A percentile compares a stretch with the other conserved stretches of the same genome.
Evolutionary conservation across 2,888 invertebrate genomes (phyloP).

Genomic region (Drosophila quinaria): DNA sequence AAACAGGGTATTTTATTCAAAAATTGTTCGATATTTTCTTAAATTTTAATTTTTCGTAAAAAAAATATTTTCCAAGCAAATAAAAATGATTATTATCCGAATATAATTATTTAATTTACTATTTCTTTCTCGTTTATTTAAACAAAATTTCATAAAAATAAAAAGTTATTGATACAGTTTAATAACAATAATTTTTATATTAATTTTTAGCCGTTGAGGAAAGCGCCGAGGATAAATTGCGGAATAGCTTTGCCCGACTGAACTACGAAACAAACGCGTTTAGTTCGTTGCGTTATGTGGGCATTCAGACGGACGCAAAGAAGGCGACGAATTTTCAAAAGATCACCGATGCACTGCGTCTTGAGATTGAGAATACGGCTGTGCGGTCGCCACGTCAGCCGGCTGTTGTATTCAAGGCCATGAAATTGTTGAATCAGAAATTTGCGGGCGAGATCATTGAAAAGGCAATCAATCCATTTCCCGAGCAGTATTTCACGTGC

Average conservation of each 20-base stretch:
- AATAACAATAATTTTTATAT: too few species aligned
- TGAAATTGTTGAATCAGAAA: slow-evolving; percentile 91
- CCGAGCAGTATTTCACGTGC: slow-evolving; percentile 93
- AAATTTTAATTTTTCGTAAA: too few species aligned
- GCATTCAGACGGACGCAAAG: slow-evolving; percentile 87
- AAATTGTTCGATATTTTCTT: too few species aligned
- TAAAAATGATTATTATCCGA: too few species aligned
- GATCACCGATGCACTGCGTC: slow-evolving; percentile 87
- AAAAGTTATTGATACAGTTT: too few species aligned
- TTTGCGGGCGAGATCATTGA: slow-evolving; percentile 90
- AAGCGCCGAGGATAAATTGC: slow-evolving; percentile 88
- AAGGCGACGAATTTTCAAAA: slow-evolving; percentile 88
- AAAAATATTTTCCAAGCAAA: too few species aligned
- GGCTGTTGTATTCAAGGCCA: slow-evolving; percentile 89
- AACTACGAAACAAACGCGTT: slow-evolving; percentile 90
- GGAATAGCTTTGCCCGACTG: slow-evolving; percentile 88
- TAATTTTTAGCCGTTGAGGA: slow-evolving; percentile 86
- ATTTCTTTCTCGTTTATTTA: too few species aligned
- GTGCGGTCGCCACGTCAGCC: slow-evolving; percentile 90
- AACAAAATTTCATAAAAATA: too few species aligned
- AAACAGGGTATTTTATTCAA: too few species aligned
- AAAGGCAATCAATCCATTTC: slow-evolving; percentile 89
- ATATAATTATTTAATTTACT: too few species aligned
- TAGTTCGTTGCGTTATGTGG: slow-evolving; percentile 90
- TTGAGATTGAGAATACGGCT: slow-evolving; percentile 89